Conservation (phyloP, 2,113 vertebrate genomes). For the Malaclemys terrapin region DNA sequence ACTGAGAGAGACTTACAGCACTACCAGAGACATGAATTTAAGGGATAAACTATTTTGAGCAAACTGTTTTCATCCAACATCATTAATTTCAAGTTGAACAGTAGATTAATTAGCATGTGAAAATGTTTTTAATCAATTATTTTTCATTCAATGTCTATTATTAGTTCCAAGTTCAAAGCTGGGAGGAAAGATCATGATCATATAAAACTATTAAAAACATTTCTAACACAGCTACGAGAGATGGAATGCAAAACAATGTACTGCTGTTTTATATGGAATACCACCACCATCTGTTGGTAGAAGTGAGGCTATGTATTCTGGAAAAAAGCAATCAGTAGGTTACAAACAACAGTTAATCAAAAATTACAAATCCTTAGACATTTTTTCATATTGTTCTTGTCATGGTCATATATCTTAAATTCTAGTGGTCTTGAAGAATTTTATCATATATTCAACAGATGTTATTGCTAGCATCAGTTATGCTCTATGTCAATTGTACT, state of each 20-base stretch:
- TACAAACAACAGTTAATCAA: not conserved
- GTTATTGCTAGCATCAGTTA: not conserved
- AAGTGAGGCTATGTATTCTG: not conserved
- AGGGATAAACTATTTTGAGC: not conserved
- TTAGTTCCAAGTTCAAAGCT: not conserved
- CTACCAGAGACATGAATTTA: fast-evolving
- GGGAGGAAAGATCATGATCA: not conserved
- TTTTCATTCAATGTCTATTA: not conserved
- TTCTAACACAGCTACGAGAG: fast-evolving
- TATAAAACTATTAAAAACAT: not conserved
- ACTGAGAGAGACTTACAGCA: fast-evolving
- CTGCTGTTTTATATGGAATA: not conserved
- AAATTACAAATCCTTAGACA: fast-evolving
- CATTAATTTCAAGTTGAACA: fast-evolving
- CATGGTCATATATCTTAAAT: no score
- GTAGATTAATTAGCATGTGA: fast-evolving
- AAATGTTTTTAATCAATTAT: not conserved
- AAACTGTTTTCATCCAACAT: fast-evolving
- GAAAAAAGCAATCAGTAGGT: not conserved
- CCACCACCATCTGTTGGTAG: conserved; percentile 54
- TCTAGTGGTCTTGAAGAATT: no score
- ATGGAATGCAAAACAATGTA: not conserved
- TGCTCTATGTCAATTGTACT: fast-evolving
- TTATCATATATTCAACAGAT: fast-evolving
- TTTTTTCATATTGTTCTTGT: no score